Evolutionary conservation across 2,113 vertebrate species (phyloP).

Genomic region (Dunckerocampus dactyliophorus): DNA sequence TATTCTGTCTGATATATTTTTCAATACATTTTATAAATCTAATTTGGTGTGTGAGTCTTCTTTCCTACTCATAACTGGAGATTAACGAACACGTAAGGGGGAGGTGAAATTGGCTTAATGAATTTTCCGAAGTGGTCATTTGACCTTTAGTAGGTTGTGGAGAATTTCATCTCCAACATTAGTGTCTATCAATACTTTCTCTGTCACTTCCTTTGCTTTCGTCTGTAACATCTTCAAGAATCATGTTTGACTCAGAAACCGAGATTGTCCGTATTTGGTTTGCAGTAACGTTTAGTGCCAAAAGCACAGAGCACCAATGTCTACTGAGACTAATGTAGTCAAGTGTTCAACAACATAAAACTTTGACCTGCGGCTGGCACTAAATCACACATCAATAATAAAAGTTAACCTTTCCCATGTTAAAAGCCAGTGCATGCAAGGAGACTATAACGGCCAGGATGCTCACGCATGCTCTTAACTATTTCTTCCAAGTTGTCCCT

Average conservation of each 20-base stretch:
- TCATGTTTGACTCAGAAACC: neutral
- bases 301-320: neutral
- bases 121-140: too few relatives aligned
- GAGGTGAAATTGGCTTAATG: too few relatives aligned
- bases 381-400: slow-evolving; percentile 1
- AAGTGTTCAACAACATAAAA: slow-evolving; percentile 3
- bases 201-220: neutral
- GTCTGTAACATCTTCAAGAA: neutral
- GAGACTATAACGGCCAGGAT: too few relatives aligned
- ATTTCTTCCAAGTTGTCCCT: slow-evolving; percentile 1
- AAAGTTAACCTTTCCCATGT: neutral
- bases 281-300: neutral
- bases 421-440: neutral
- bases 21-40: too few relatives aligned
- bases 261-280: neutral
- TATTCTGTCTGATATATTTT: too few relatives aligned
- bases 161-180: too few relatives aligned
- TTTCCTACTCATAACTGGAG: too few relatives aligned
- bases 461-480: neutral
- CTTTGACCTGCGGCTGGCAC: neutral
- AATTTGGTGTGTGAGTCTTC: too few relatives aligned
- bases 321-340: neutral
- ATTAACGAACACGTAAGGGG: too few relatives aligned
- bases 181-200: neutral
- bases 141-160: too few relatives aligned